Percentiles rank a stretch among this genome's conserved stretches.
Conservation (phyloP, 2,888 invertebrate genomes). For the Mythimna loreyi region DNA sequence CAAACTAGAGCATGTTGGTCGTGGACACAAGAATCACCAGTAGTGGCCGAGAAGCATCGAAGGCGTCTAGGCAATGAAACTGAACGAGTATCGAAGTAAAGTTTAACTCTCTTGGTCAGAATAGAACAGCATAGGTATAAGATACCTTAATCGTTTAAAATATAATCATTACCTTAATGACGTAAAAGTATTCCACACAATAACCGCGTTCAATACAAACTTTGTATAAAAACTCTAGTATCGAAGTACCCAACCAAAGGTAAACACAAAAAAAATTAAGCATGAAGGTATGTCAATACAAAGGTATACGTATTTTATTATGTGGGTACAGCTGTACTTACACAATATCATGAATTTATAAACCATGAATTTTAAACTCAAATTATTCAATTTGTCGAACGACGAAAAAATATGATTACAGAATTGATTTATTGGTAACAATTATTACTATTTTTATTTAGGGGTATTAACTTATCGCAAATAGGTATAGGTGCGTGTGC, state of each 20-base stretch:
- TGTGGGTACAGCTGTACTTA: neutral
- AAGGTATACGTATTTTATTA: slow-evolving; percentile 4
- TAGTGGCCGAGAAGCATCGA: neutral
- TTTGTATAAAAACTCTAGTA: neutral
- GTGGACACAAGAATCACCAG: neutral
- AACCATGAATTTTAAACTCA: neutral
- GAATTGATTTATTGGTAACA: neutral
- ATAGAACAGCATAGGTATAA: neutral
- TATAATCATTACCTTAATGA: neutral
- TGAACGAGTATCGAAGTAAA: neutral
- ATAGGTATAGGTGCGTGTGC: slow-evolving; percentile 13
- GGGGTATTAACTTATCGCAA: slow-evolving; percentile 3
- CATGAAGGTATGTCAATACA: neutral
- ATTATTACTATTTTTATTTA: neutral
- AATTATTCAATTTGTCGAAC: neutral
- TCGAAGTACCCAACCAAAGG: neutral
- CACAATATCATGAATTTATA: neutral
- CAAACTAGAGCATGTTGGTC: neutral
- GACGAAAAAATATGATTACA: neutral
- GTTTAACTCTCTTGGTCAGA: neutral
- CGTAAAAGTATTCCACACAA: neutral
- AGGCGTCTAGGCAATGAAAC: neutral
- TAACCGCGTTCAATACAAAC: neutral
- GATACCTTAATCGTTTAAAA: neutral
- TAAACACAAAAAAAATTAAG: slow-evolving; percentile 14